A percentile compares a stretch with the other conserved stretches of the same genome.
These are phyloP conservation scores for Lissocephala sabroskyi DNA, from an alignment of 2,888 invertebrate species.

Conservation along the genomic window DNA sequence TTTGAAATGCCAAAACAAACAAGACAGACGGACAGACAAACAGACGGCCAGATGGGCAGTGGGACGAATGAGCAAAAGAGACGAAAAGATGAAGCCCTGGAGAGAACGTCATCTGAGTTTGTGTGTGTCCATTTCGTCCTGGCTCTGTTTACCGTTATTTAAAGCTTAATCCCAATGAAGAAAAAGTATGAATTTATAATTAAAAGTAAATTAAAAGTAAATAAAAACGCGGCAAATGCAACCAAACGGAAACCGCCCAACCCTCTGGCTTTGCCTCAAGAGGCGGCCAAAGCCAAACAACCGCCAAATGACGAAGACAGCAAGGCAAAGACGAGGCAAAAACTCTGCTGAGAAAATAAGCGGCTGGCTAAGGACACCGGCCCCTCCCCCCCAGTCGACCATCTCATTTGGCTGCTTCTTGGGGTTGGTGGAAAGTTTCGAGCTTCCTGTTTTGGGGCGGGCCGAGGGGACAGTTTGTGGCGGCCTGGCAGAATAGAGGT, in stretches of 20 bases:
- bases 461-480: no score
- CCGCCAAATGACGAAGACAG: background rate
- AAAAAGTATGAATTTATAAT: constrained; percentile 63
- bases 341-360: background rate
- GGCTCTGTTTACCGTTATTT: constrained; percentile 55
- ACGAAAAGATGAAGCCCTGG: background rate
- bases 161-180: constrained; percentile 60
- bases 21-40: constrained; percentile 16
- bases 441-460: no score
- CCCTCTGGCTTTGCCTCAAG: constrained; percentile 5
- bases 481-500: no score
- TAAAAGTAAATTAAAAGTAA: constrained; percentile 65
- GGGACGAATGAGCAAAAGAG: background rate
- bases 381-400: no score
- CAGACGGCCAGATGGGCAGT: background rate
- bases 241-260: constrained; percentile 10
- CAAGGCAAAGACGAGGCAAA: background rate
- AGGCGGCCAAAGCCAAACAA: background rate
- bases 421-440: no score
- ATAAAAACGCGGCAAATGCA: constrained; percentile 44
- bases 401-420: no score
- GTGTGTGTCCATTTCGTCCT: background rate
- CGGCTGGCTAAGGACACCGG: no score
- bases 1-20: constrained; percentile 1
- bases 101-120: background rate